Evolutionary conservation across 2,888 invertebrate species (phyloP).

Genomic region (Bimastos eiseni): DNA sequence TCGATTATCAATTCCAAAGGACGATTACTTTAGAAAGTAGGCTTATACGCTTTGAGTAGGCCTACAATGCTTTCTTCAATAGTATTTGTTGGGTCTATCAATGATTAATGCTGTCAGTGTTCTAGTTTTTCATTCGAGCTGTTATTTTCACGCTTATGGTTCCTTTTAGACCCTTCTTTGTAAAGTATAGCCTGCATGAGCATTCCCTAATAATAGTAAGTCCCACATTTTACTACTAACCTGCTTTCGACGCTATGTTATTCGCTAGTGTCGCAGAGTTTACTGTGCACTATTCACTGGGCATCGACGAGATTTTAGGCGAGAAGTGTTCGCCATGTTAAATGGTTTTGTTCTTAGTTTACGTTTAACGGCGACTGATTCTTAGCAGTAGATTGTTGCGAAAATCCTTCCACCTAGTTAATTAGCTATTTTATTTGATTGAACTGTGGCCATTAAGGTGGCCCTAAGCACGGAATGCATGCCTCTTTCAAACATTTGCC

Average conservation of each 20-base stretch:
- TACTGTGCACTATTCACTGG: background rate
- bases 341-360: slow-evolving; percentile 20
- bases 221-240: background rate
- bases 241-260: background rate
- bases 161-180: too few relatives aligned
- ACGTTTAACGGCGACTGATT: background rate
- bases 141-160: too few relatives aligned
- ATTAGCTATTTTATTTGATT: background rate
- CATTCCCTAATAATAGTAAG: too few relatives aligned
- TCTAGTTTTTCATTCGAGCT: too few relatives aligned
- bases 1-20: too few relatives aligned
- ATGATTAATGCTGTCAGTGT: too few relatives aligned
- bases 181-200: too few relatives aligned
- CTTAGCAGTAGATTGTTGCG: background rate
- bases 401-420: background rate
- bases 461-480: slow-evolving; percentile 53
- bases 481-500: slow-evolving; percentile 61
- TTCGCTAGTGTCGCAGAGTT: background rate
- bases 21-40: too few relatives aligned
- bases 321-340: slow-evolving; percentile 9
- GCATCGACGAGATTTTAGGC: background rate
- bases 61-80: too few relatives aligned
- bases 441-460: slow-evolving; percentile 27
- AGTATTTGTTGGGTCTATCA: too few relatives aligned
- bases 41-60: too few relatives aligned